phyloP scores from a whole-genome alignment of 2,113 vertebrate genomes.

The Brachypodius melanocephalos region DNA sequence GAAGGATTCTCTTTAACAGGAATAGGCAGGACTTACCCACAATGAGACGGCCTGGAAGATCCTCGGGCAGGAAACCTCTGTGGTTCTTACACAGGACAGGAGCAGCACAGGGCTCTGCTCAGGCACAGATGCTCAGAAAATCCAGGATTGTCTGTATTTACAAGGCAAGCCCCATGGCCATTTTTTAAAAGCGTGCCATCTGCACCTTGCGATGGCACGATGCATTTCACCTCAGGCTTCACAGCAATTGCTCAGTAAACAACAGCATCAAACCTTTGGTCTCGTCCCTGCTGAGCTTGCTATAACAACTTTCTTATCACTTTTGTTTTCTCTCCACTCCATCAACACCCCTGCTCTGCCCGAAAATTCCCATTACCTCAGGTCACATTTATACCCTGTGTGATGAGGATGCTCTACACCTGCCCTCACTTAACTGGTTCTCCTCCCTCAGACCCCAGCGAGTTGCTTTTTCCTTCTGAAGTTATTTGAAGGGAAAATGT shows the following conservation, averaged over 20 bases:
- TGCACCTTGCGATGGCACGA: background rate
- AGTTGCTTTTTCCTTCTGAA: background rate
- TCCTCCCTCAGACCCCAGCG: background rate
- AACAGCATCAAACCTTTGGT: background rate
- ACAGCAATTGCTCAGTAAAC: background rate
- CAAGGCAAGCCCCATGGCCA: background rate
- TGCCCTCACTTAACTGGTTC: background rate
- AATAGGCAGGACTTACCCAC: background rate
- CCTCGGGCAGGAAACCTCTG: background rate
- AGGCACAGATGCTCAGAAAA: background rate
- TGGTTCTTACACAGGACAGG: background rate
- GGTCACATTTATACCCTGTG: background rate
- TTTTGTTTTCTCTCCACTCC: background rate
- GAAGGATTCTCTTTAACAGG: background rate
- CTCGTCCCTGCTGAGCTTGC: background rate
- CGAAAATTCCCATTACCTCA: background rate
- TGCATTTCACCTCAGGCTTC: background rate
- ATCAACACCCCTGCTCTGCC: background rate
- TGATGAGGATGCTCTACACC: background rate
- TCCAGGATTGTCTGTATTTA: background rate
- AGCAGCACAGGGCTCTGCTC: background rate
- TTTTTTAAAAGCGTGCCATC: background rate
- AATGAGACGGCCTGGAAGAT: background rate
- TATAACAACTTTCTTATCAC: background rate
- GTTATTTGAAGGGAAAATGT: background rate